phyloP scores from a whole-genome alignment of 2,113 vertebrate species.

The Sapajus apella region DNA sequence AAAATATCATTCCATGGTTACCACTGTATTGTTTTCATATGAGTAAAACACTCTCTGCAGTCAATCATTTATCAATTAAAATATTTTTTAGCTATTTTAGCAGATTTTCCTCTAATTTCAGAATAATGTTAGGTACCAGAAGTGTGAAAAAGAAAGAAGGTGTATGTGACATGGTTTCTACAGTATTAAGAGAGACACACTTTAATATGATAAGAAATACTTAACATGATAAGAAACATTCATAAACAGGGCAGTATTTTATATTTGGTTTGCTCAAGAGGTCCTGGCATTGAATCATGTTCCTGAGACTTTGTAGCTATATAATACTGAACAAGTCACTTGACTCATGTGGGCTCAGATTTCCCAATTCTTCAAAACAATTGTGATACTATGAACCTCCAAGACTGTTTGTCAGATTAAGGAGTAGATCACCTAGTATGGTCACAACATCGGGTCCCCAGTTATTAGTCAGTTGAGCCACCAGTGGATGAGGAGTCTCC shows the following conservation, averaged over 20 bases:
- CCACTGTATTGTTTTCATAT: neutral
- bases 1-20: neutral
- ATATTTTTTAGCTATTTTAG: neutral
- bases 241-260: neutral
- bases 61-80: constrained; percentile 12
- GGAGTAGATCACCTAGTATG: neutral
- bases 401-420: neutral
- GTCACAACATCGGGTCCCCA: neutral
- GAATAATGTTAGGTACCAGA: neutral
- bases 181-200: neutral
- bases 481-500: neutral
- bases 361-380: neutral
- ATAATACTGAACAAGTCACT: neutral
- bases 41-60: neutral
- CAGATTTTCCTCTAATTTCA: constrained; percentile 20
- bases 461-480: neutral
- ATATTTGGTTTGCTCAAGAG: neutral
- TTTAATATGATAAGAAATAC: neutral
- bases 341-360: neutral
- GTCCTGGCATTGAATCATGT: neutral
- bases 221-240: neutral
- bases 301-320: neutral
- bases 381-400: neutral
- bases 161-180: neutral
- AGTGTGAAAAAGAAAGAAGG: neutral